Evolutionary conservation across 2,888 invertebrate genomes (phyloP), one percentile per base, ranked within the genome.

Genomic region (Ferdinandea cuprea): DNA sequence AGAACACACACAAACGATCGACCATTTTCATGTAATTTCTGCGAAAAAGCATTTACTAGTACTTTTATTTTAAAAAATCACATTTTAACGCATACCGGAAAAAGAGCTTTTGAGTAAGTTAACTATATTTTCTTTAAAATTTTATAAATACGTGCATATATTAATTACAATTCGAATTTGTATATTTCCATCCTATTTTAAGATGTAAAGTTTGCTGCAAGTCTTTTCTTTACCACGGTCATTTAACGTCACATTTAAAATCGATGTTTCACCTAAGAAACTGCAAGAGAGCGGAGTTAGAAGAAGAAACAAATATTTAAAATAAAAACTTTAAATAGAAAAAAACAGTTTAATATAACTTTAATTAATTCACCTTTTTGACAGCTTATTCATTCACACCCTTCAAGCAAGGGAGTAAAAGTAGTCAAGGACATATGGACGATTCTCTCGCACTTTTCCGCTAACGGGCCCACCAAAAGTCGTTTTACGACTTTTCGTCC

Each of bases 1-100:
- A 85, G 85, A 54, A 71, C 74, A 7, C 85, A 85, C 9, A 80
- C 74, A 9, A 76, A 85, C 32, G 80, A 80, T 21, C 80, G 85
- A 3, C 85, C 85, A 8, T 85, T 59, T 56, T 32, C 69, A 5
- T 85, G 85, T 46, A 52, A 65, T 35, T 35, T 65, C 9, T 85
- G 85, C 25, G 63, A 19, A 2, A 85, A 80, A 7, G 42, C 80
- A n/a, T 85, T 85, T 35, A 69, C 85, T 1, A 59, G 46, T n/a
- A 56, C 44, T 9, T 80, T 71, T 37, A 74, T 80, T 37, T 66
- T 85, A n/a, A 85, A 76, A 66, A 80, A 85, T 30, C 85, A 85
- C 25, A 61, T 85, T 37, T 15, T 79, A 1, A 66, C 54, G 3
- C 85, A 80, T 35, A 66, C 71, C n/a, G 74, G 72, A 1, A 72